A percentile compares a stretch with the other conserved stretches of the same genome.
These are phyloP conservation scores for Drosophila tanythrix DNA, from an alignment of 2,888 invertebrate genomes.

Conservation along the genomic window DNA sequence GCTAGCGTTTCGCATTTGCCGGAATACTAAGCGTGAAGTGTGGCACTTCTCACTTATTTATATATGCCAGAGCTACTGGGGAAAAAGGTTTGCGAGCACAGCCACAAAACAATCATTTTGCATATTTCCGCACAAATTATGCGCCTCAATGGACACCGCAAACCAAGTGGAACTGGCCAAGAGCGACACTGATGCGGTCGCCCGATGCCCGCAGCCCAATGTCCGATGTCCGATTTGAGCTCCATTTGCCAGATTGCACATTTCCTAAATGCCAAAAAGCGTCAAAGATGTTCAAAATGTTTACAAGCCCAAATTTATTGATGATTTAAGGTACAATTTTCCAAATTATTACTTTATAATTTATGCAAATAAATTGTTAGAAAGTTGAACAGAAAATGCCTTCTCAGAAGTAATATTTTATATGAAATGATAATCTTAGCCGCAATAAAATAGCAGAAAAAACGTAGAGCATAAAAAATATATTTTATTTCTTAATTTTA, in stretches of 20 bases:
- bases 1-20: constrained; percentile 32
- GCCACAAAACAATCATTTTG: constrained; percentile 47
- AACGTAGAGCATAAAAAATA: not conserved
- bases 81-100: constrained; percentile 43
- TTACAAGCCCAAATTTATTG: not conserved
- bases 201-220: constrained; percentile 27
- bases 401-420: not conserved
- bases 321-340: not conserved
- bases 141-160: constrained; percentile 70
- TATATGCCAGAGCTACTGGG: constrained; percentile 48
- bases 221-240: constrained; percentile 11
- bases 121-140: constrained; percentile 79
- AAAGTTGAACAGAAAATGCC: not conserved
- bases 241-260: constrained; percentile 40
- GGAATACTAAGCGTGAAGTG: constrained; percentile 78
- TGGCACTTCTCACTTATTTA: constrained; percentile 80
- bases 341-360: not conserved
- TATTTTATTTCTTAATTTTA: not conserved
- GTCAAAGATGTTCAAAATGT: not conserved
- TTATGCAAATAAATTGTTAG: not conserved
- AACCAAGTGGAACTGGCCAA: constrained; percentile 63
- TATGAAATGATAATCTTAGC: not conserved
- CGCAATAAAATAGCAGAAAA: not conserved
- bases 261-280: constrained; percentile 40
- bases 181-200: constrained; percentile 47